Base-by-base conservation (phyloP, 2,888 invertebrate genomes). In the Cantharis rufa region DNA sequence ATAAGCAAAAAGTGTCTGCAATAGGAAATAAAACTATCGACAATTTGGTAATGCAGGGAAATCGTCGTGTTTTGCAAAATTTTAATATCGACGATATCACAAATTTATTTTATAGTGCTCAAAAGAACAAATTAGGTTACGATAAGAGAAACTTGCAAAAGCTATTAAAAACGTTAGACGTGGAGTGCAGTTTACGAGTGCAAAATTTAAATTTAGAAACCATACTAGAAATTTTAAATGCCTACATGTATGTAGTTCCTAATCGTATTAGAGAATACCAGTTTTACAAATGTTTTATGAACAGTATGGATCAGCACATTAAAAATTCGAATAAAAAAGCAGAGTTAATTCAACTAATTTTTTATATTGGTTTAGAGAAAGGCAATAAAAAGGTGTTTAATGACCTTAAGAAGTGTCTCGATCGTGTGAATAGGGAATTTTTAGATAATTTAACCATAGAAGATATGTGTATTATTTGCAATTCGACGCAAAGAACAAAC, bases 381-480 rank as follows among this genome's bases (percentile, higher is more conserved):
- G 87, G 87, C 80, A 79, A 69, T 13, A 76, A 76, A 24, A 81
- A 84, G 75, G 80, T 85, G 0, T 84, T 85, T 76, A 76, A 78
- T 66, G 78, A 85, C 66, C 70, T 88, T 66, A 83, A 81, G 64
- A 81, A 84, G 71, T 86, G 86, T 79, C 74, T 88, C 63, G 80
- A 82, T 71, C 69, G 76, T 5, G 79, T 88, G 15, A 79, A 82
- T 28, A 77, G 79, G 71, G 76, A 82, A 48, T 75, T 73, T 73
- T 74, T 83, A 10, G 77, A 86, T 18, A 76, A 80, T 21, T 82
- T 88, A 77, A 84, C 84, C 11, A 70, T 81, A 18, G 86, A 87
- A 80, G 88, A 89, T 74, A 77, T 88, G 16, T 86, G 87, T 74
- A 85, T 89, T 63, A 82, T 89, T 72, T 88, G 87, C 72, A 86